Base-by-base conservation (phyloP, 2,113 vertebrate genomes). In the Pelobates fuscus region DNA sequence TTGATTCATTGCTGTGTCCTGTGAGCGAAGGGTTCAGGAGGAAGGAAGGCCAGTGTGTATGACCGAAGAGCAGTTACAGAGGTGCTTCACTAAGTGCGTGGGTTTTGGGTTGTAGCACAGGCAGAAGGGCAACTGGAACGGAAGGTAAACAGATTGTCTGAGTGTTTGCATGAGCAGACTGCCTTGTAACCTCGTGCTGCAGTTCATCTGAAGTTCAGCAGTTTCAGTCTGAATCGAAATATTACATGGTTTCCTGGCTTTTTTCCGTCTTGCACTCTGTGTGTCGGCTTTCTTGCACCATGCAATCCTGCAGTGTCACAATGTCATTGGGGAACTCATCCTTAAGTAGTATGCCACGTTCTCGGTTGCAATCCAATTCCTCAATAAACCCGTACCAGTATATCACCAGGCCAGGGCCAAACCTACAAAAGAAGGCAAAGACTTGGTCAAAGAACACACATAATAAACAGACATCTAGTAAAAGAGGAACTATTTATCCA, bases 301-400 rank as follows among this genome's bases (percentile, higher is more conserved):
- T 62, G 85, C 84, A 84, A 32, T 92, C 91, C 80, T 87, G 86
- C 63, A 99, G 88, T 84, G 94, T 95, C 85, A 95, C 90, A 23
- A 99, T 94, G 88, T 98, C 93, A 2, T 91, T 89, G n/a, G 97
- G 97, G 82, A 99, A 99, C 81, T 90, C 88, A 86, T 97, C 95
- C 86, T 95, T 96, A 30, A 99, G 94, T 80, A 99, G 88, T 86
- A 99, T 97, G 23, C 97, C 97, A 77, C 97, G 88, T 69, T 95
- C 93, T 37, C 96, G 92, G 83, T 98, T 94, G 86, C 96, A 98
- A 87, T 99, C 97, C 80, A 99, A 87, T 81, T 98, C 97, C 44
- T 92, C 92, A 65, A 99, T 95, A 79, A 99, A 99, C 30, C 97
- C 97, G 0, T 97, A 96, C 97, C 97, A 99, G 81, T 99, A 99